phyloP scores from a whole-genome alignment of 1,140 invertebrate species.

The Drosophila insularis region DNA sequence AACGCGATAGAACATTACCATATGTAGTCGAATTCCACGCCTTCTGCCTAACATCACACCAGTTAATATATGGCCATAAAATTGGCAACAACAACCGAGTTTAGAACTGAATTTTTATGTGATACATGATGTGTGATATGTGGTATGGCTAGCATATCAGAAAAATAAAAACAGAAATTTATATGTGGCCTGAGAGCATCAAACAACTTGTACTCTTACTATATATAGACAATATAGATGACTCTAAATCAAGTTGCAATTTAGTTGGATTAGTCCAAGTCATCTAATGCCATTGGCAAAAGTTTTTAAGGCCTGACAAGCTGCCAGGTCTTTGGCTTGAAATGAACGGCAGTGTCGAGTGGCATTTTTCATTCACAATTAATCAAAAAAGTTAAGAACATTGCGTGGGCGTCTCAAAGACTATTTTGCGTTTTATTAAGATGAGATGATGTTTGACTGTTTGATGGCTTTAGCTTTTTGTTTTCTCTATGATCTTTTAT shows the following conservation, averaged over 20 bases:
- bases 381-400: slow-evolving; percentile 42
- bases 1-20: not conserved
- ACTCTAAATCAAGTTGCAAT: not conserved
- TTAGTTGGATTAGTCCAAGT: slow-evolving; percentile 13
- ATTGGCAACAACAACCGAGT: not conserved
- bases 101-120: not conserved
- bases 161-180: not conserved
- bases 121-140: not conserved
- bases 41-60: not conserved
- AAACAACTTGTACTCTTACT: not conserved
- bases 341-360: slow-evolving; percentile 24
- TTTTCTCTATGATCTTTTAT: slow-evolving; percentile 22
- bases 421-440: slow-evolving; percentile 54
- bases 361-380: slow-evolving; percentile 55
- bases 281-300: slow-evolving; percentile 40
- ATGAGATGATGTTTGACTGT: slow-evolving; percentile 25
- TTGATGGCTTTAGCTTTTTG: slow-evolving; percentile 17
- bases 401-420: slow-evolving; percentile 47
- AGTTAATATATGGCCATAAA: not conserved
- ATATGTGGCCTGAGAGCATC: not conserved
- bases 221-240: not conserved
- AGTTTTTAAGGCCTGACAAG: slow-evolving; percentile 43
- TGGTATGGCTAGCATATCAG: not conserved
- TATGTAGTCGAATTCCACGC: not conserved
- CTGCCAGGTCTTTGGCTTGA: slow-evolving; percentile 40